Conservation (phyloP, 2,797 vertebrate species). For the Artibeus lituratus region DNA sequence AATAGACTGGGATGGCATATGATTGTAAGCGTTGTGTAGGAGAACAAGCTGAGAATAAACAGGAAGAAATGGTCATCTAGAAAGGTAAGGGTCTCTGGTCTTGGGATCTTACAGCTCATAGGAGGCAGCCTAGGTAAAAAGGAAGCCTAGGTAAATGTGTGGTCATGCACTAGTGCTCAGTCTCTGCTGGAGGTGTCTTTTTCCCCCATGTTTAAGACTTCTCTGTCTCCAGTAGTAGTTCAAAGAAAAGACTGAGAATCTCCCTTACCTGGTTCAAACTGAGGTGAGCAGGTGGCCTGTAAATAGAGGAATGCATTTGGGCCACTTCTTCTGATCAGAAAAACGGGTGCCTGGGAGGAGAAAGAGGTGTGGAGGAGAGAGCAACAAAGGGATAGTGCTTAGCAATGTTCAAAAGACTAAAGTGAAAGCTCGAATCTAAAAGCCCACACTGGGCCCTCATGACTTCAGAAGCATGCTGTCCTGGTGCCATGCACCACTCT, state of each 20-base stretch:
- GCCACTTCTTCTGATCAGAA: not conserved
- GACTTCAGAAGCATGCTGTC: not conserved
- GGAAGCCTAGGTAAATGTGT: not conserved
- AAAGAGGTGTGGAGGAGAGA: not conserved
- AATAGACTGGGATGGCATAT: not conserved
- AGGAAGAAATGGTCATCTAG: not conserved
- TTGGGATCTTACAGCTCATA: not conserved
- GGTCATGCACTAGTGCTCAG: not conserved
- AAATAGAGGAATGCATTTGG: not conserved
- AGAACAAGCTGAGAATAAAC: not conserved
- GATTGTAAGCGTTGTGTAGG: not conserved
- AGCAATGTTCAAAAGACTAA: not conserved
- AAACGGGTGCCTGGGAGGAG: not conserved
- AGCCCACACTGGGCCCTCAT: not conserved
- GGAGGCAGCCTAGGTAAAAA: not conserved
- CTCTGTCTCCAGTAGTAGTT: not conserved
- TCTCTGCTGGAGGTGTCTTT: not conserved
- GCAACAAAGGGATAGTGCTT: not conserved
- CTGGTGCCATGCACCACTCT: fast-evolving
- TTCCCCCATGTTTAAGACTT: not conserved
- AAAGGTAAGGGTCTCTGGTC: not conserved
- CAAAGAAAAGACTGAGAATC: not conserved
- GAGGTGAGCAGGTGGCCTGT: not conserved
- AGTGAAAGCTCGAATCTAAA: not conserved
- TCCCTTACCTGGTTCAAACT: not conserved